These are phyloP conservation scores for Misgurnus anguillicaudatus DNA, from an alignment of 2,113 vertebrate genomes.

Conservation along the genomic window DNA sequence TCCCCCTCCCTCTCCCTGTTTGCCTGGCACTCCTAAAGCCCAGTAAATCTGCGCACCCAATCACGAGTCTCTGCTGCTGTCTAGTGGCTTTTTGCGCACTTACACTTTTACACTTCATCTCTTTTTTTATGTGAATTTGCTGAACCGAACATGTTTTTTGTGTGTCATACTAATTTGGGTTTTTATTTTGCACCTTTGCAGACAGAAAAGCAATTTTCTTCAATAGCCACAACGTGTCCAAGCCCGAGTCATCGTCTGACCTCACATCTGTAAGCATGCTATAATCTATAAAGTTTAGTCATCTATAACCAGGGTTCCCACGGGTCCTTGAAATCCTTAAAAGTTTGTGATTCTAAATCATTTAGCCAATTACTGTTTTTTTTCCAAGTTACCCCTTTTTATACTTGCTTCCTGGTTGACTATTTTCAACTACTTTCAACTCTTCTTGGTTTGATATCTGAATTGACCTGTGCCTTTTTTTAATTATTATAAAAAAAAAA, in stretches of 20 bases:
- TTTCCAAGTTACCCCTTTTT: too few species aligned
- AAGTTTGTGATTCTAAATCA: too few species aligned
- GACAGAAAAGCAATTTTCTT: slow-evolving; percentile 98
- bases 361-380: too few species aligned
- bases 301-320: too few species aligned
- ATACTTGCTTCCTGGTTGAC: too few species aligned
- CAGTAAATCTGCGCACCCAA: neutral
- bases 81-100: slow-evolving; percentile 60
- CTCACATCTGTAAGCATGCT: slow-evolving; percentile 85
- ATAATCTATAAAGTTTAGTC: neutral
- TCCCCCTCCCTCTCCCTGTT: slow-evolving; percentile 4
- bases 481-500: too few species aligned
- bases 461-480: too few species aligned
- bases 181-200: slow-evolving; percentile 65
- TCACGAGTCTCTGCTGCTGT: slow-evolving; percentile 62
- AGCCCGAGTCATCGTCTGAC: slow-evolving; percentile 94
- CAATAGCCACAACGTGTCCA: slow-evolving; percentile 99
- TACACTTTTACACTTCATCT: slow-evolving; percentile 1
- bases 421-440: too few species aligned
- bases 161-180: neutral
- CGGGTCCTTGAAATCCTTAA: too few species aligned
- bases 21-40: slow-evolving; percentile 10
- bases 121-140: neutral
- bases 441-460: too few species aligned
- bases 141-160: neutral